A percentile compares a stretch with the other conserved stretches of the same genome.
Conservation (phyloP, 2,113 vertebrate genomes). For the Triplophysa siluroides region DNA sequence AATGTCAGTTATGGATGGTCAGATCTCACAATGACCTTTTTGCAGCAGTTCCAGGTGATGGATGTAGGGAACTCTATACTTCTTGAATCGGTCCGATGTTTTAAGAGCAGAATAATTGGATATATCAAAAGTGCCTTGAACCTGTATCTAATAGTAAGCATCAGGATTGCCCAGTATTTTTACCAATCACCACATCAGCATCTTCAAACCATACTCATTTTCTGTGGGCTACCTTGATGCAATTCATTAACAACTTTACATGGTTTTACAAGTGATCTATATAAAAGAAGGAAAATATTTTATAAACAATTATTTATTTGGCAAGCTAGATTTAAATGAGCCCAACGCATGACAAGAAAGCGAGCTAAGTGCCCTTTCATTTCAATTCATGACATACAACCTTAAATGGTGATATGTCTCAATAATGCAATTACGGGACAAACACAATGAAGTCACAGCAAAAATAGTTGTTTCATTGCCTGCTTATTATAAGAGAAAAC, state of each 20-base stretch:
- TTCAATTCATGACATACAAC: slow-evolving; percentile 23
- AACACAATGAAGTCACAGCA: slow-evolving; percentile 57
- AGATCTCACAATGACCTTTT: slow-evolving; percentile 74
- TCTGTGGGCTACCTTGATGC: slow-evolving; percentile 20
- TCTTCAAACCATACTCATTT: neutral
- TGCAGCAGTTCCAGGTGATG: slow-evolving; percentile 82
- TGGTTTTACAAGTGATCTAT: slow-evolving; percentile 36
- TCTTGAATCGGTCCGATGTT: slow-evolving; percentile 75
- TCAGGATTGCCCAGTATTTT: neutral
- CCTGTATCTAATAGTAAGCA: slow-evolving; percentile 5
- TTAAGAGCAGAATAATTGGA: neutral
- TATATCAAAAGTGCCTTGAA: neutral
- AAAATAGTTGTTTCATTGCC: slow-evolving; percentile 52
- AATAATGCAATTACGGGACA: slow-evolving; percentile 66
- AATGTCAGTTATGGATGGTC: slow-evolving; percentile 86
- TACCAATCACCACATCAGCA: neutral
- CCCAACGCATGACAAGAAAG: slow-evolving; percentile 64
- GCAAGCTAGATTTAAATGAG: slow-evolving; percentile 58
- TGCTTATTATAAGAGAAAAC: slow-evolving; percentile 42
- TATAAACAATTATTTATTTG: slow-evolving; percentile 64
- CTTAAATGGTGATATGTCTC: slow-evolving; percentile 62
- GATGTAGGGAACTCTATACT: slow-evolving; percentile 86
- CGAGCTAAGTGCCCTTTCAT: slow-evolving; percentile 53
- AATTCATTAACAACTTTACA: slow-evolving; percentile 44
- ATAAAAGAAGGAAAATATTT: slow-evolving; percentile 35